Evolutionary conservation across 2,113 vertebrate genomes (phyloP).

Genomic region (Vanacampus margaritifer): DNA sequence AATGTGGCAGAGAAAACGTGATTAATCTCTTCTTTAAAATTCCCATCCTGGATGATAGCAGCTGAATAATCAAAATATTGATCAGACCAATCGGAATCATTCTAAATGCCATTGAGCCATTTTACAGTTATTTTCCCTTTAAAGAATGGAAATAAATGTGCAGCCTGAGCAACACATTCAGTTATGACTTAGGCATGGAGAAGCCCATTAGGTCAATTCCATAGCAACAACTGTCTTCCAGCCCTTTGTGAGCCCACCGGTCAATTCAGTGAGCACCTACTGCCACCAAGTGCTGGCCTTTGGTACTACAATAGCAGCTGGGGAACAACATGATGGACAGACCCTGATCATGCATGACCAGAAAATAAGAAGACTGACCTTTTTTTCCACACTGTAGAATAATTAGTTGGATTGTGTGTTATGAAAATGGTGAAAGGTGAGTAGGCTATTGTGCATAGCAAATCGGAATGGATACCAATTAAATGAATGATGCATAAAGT

Average conservation of each 20-base stretch:
- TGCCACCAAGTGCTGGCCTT: constrained; percentile 70
- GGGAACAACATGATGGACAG: constrained; percentile 18
- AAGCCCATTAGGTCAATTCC: constrained; percentile 70
- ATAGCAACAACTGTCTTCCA: constrained; percentile 64
- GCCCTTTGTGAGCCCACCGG: constrained; percentile 10
- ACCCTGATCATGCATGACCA: constrained; percentile 23
- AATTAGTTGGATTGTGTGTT: background rate
- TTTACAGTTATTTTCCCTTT: constrained; percentile 53
- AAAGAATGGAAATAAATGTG: constrained; percentile 61
- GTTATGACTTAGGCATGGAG: constrained; percentile 38
- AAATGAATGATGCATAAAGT: background rate
- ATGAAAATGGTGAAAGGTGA: too few relatives aligned
- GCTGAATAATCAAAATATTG: constrained; percentile 40
- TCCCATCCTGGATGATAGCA: constrained; percentile 12
- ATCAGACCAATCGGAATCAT: constrained; percentile 36
- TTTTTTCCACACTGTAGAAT: background rate
- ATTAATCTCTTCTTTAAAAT: constrained; percentile 27
- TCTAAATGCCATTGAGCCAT: constrained; percentile 49
- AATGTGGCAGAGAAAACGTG: constrained; percentile 23
- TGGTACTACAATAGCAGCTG: constrained; percentile 37
- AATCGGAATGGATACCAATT: background rate
- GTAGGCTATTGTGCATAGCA: background rate
- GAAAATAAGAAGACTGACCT: constrained; percentile 6
- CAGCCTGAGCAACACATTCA: constrained; percentile 52
- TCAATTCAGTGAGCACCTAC: constrained; percentile 51